Evolutionary conservation across 2,113 vertebrate genomes (phyloP), one percentile per base, ranked within the genome.

Genomic region (Pseudorectes ferrugineus): DNA sequence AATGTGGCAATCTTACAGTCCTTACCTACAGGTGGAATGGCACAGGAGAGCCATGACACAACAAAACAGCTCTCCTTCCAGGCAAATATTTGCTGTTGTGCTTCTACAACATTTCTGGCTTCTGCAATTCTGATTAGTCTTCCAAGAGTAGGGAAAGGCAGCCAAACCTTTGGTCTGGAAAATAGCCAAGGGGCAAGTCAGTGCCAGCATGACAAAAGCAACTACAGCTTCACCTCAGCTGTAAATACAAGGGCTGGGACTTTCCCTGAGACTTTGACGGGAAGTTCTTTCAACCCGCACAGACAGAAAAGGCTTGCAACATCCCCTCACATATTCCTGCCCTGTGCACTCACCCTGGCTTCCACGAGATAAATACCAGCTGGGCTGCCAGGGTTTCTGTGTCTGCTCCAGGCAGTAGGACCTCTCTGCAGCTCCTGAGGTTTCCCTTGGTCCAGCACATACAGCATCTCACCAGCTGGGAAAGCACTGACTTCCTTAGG

Each of bases 241-340:
- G 88, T 54, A 89, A 86, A 88, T 33, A 80, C 57, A 46, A 83
- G 59, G 49, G 66, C 76, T 81, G 92, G 97, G 96, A 92, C 68
- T 97, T 97, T 93, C 95, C 96, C 93, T 21, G 23, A 66, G 65
- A 42, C 45, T 75, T 49, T 84, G 77, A 81, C 19, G 7, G 96
- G 96, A 97, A 97, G 59, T 75, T 80, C 45, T 75, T 58, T 88
- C 85, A 79, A 51, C 13, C 62, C 0, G 0, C 6, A 1, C 48
- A 61, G 74, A 24, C 88, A 91, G 59, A 75, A 59, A 28, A 52
- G 82, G 10, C 88, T 97, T 97, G 96, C 95, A 88, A 96, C 93
- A 96, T 93, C 80, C 17, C 10, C 42, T 65, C 18, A 1, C 67
- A 46, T 88, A 22, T 7, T 68, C 65, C 78, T 77, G 57, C 88